These are phyloP conservation scores for Sarcophaga peregrina DNA, from an alignment of 1,140 invertebrate species.

Conservation along the genomic window DNA sequence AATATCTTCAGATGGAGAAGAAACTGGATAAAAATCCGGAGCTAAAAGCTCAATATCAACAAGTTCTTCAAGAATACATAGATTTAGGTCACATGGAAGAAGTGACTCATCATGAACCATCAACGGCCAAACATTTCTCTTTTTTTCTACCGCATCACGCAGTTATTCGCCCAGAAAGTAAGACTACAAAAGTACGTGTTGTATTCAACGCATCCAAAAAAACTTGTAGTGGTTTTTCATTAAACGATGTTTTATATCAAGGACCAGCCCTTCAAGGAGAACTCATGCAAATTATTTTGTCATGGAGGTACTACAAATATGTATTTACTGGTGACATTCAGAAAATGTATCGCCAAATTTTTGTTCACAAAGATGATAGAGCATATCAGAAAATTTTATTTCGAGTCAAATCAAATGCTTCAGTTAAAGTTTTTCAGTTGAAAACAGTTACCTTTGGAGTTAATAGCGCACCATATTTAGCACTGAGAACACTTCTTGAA, in stretches of 20 bases:
- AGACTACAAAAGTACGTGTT: conserved; percentile 29
- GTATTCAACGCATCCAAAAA: conserved; percentile 28
- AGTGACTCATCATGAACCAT: not conserved
- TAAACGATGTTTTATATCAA: conserved; percentile 23
- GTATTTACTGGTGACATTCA: conserved; percentile 31
- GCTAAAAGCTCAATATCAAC: conserved; percentile 9
- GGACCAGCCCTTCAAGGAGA: conserved; percentile 27
- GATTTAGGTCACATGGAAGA: conserved; percentile 29
- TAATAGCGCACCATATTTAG: conserved; percentile 28
- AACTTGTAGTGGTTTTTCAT: not conserved
- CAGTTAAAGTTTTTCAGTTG: too few relatives aligned
- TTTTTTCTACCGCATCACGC: conserved; percentile 29
- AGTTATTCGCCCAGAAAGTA: not conserved
- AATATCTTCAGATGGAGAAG: conserved; percentile 8
- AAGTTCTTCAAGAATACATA: conserved; percentile 34
- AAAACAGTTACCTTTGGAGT: conserved; percentile 31
- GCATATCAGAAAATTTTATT: too few relatives aligned
- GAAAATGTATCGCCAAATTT: conserved; percentile 43
- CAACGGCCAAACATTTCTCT: not conserved
- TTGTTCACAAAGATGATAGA: too few relatives aligned
- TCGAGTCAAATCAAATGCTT: too few relatives aligned
- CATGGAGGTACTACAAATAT: conserved; percentile 23
- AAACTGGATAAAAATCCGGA: not conserved
- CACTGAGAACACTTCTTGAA: conserved; percentile 2
- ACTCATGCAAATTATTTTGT: not conserved